These are phyloP conservation scores for Latrodectus hesperus DNA, from an alignment of 2,888 invertebrate species.

Conservation along the genomic window DNA sequence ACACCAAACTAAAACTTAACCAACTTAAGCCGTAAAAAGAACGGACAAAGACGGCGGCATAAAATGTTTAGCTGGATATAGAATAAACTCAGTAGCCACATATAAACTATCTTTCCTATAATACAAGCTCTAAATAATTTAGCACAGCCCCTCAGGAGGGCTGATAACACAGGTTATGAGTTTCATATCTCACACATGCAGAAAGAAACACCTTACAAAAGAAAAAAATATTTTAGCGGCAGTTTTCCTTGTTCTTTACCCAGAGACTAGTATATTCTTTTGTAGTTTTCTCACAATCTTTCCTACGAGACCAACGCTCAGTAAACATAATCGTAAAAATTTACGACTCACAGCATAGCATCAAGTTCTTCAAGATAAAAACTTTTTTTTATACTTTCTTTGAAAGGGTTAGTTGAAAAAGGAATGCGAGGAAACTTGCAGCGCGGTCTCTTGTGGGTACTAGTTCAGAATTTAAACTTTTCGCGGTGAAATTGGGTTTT, in stretches of 20 bases:
- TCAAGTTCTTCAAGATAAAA: slow-evolving; percentile 1
- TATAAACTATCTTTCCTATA: neutral
- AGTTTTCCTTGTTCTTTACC: slow-evolving; percentile 20
- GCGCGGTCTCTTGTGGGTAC: slow-evolving; percentile 11
- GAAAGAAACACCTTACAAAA: slow-evolving; percentile 14
- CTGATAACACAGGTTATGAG: slow-evolving; percentile 5
- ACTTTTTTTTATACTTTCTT: slow-evolving; percentile 21
- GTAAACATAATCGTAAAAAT: slow-evolving; percentile 53
- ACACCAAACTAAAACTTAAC: no score
- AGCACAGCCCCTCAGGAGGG: slow-evolving; percentile 13
- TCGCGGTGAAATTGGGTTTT: no score
- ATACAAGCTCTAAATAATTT: slow-evolving; percentile 18
- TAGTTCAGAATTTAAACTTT: neutral
- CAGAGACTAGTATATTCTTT: slow-evolving; percentile 8
- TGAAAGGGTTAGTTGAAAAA: slow-evolving; percentile 1
- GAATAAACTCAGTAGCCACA: no score
- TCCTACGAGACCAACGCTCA: slow-evolving; percentile 7
- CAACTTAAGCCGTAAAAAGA: neutral
- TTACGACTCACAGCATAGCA: slow-evolving; percentile 32
- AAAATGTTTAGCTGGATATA: no score
- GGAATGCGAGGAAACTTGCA: slow-evolving; percentile 3
- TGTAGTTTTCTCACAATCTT: neutral
- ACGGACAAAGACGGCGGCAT: neutral
- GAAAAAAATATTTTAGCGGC: slow-evolving; percentile 31
- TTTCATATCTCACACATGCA: slow-evolving; percentile 15